Percentiles rank a stretch among this genome's conserved stretches.
phyloP scores from a whole-genome alignment of 2,113 vertebrate species.

The Indicator indicator region DNA sequence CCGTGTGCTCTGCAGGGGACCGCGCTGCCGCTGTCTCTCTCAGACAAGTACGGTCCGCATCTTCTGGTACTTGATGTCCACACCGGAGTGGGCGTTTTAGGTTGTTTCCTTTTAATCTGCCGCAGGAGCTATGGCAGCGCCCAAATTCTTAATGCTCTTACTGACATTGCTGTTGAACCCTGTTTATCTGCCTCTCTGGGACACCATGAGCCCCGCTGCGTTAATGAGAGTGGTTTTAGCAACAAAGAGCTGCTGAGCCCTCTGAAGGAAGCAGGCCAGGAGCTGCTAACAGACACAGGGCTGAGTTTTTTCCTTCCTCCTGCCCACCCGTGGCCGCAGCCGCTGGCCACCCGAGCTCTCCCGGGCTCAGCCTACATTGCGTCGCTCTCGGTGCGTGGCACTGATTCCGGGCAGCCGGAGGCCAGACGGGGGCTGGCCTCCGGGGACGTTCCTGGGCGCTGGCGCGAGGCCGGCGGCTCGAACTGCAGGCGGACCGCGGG shows the following conservation, averaged over 20 bases:
- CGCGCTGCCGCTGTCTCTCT: background rate
- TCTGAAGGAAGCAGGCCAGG: background rate
- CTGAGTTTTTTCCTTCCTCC: background rate
- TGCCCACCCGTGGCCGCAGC: too few relatives aligned
- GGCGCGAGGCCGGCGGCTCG: too few relatives aligned
- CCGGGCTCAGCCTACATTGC: too few relatives aligned
- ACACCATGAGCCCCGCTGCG: too few relatives aligned
- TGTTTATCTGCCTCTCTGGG: background rate
- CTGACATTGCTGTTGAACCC: rapidly evolving
- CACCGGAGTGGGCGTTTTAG: too few relatives aligned
- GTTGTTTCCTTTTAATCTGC: background rate
- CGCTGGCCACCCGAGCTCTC: background rate
- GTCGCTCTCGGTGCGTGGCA: rapidly evolving
- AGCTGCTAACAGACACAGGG: background rate
- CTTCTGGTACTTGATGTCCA: background rate
- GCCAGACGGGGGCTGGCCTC: background rate
- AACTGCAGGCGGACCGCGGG: background rate
- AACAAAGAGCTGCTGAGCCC: background rate
- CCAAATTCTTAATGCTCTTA: background rate
- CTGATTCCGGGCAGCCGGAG: background rate
- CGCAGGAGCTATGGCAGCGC: background rate
- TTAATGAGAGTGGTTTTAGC: background rate
- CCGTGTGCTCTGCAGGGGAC: background rate
- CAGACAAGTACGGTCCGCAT: too few relatives aligned
- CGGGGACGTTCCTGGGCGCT: background rate